Conservation (phyloP, 2,113 vertebrate species). For the Odontophorus gujanensis region DNA sequence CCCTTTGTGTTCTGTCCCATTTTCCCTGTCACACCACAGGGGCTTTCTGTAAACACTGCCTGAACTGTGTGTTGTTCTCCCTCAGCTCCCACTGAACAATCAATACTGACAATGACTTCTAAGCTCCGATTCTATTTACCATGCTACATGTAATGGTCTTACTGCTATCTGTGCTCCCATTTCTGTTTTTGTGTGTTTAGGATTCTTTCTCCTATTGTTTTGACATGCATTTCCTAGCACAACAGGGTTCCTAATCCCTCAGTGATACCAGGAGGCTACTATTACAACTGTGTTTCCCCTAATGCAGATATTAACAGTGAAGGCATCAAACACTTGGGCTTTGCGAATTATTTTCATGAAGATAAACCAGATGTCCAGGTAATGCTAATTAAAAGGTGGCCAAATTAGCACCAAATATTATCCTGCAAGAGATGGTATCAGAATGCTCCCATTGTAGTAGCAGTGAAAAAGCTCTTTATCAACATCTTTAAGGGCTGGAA, state of each 20-base stretch:
- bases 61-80: not conserved
- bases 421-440: not conserved
- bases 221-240: not conserved
- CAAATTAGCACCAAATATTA: not conserved
- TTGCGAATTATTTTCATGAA: not conserved
- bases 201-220: not conserved
- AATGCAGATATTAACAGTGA: not conserved
- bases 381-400: not conserved
- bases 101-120: not conserved
- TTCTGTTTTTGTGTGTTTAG: not conserved
- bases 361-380: not conserved
- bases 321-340: not conserved
- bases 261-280: not conserved
- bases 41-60: not conserved
- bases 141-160: not conserved
- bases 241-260: not conserved
- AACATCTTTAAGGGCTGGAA: not conserved
- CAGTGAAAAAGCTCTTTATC: constrained; percentile 4
- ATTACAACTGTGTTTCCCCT: not conserved
- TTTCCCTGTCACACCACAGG: not conserved
- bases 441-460: not conserved
- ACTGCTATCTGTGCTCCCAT: not conserved
- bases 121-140: not conserved
- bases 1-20: not conserved
- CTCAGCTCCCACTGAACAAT: not conserved